phyloP scores from a whole-genome alignment of 2,113 vertebrate species.

The Oenanthe melanoleuca region DNA sequence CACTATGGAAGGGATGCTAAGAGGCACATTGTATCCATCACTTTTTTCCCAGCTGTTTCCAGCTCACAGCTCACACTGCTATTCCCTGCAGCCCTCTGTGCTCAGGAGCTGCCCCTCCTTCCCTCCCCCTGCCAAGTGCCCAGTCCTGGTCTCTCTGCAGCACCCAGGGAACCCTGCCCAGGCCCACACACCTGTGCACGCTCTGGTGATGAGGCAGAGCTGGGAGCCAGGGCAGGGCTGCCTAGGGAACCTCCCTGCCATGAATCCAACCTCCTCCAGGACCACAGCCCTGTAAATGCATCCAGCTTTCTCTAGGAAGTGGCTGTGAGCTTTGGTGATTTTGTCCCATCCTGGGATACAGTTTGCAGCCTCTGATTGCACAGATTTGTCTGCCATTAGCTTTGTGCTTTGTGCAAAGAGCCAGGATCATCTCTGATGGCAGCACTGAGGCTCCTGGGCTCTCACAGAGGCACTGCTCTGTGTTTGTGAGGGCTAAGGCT shows the following conservation, averaged over 20 bases:
- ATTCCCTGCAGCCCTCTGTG: neutral
- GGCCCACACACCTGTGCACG: rapidly evolving
- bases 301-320: neutral
- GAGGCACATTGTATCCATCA: neutral
- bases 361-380: neutral
- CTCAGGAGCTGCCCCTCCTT: neutral
- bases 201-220: neutral
- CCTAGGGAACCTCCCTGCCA: neutral
- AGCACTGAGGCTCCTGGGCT: neutral
- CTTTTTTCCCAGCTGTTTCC: neutral
- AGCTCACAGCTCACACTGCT: neutral
- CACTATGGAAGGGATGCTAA: neutral
- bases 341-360: neutral
- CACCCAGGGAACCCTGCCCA: neutral
- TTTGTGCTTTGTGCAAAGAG: neutral
- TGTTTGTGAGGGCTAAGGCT: rapidly evolving
- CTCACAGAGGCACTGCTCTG: neutral
- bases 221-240: neutral
- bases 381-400: neutral
- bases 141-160: neutral
- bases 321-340: neutral
- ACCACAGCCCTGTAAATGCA: rapidly evolving
- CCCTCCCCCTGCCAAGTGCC: neutral
- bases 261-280: neutral
- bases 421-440: neutral